These are phyloP conservation scores for Phyllostomus discolor DNA, from an alignment of 2,113 vertebrate genomes.

Conservation along the genomic window DNA sequence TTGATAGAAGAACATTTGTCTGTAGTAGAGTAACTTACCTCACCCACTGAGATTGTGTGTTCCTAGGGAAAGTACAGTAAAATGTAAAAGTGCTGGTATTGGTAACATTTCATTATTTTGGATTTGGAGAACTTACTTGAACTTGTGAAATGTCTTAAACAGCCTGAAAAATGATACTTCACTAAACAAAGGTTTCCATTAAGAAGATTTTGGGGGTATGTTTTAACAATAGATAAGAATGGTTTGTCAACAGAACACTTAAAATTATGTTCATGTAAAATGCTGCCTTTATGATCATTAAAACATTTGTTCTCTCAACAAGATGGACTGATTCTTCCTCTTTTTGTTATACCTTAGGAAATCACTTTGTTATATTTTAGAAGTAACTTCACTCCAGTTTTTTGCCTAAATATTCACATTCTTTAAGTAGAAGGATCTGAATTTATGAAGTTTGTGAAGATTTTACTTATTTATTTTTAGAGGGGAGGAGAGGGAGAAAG, in stretches of 20 bases:
- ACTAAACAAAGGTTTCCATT: background rate
- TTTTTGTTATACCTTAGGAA: background rate
- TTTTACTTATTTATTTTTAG: too few relatives aligned
- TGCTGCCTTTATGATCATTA: background rate
- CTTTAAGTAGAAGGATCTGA: conserved; percentile 23
- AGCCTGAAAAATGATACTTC: conserved; percentile 2
- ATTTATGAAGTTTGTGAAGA: background rate
- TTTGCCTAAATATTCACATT: conserved; percentile 22
- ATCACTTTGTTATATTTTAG: conserved; percentile 9
- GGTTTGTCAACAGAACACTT: background rate
- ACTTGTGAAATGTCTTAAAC: background rate
- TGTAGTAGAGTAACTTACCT: background rate
- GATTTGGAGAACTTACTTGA: background rate
- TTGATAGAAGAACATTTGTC: background rate
- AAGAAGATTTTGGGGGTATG: background rate
- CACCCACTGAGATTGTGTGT: background rate
- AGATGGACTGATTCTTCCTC: background rate
- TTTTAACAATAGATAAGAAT: conserved; percentile 18
- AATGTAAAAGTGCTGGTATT: background rate
- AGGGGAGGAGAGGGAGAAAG: too few relatives aligned
- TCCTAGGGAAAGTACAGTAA: background rate
- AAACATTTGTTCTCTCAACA: background rate
- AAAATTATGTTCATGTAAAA: conserved; percentile 4
- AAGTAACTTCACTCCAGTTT: background rate
- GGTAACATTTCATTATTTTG: background rate